A percentile compares a stretch with the other conserved stretches of the same genome.
These are phyloP conservation scores for Drosophila bocqueti DNA, from an alignment of 1,140 invertebrate genomes.

Conservation along the genomic window DNA sequence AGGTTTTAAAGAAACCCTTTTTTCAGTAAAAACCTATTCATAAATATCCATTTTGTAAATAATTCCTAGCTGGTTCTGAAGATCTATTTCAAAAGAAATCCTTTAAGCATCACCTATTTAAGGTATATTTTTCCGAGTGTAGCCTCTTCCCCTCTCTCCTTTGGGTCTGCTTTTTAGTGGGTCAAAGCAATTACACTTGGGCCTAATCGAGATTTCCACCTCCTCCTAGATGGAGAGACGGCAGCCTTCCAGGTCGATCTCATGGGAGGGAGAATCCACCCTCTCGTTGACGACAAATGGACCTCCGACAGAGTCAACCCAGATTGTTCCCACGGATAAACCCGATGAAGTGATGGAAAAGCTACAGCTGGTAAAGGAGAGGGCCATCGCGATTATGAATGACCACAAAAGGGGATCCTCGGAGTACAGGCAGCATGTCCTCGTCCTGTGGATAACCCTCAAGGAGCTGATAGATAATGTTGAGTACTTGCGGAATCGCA, in stretches of 20 bases:
- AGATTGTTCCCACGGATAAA: too few species aligned
- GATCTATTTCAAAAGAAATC: background rate
- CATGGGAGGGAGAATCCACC: background rate
- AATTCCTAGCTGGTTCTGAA: background rate
- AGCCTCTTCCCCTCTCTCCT: background rate
- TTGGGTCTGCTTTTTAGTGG: slow-evolving; percentile 30
- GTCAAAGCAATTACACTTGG: slow-evolving; percentile 69
- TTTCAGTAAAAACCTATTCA: too few species aligned
- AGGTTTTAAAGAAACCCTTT: too few species aligned
- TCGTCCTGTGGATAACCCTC: background rate
- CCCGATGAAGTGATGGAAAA: background rate
- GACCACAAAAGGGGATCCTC: background rate
- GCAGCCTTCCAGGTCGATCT: background rate
- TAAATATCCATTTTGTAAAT: background rate
- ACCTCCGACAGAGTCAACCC: too few species aligned
- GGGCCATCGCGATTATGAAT: background rate
- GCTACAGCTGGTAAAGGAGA: accelerated
- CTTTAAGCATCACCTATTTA: background rate
- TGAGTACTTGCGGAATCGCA: accelerated
- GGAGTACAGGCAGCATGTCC: background rate
- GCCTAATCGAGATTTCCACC: slow-evolving; percentile 7
- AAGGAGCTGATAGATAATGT: background rate
- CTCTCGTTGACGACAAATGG: background rate
- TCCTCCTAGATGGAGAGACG: background rate
- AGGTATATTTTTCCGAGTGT: background rate